Conservation (phyloP, 2,888 invertebrate species). For the Caenorhabditis sp. region DNA sequence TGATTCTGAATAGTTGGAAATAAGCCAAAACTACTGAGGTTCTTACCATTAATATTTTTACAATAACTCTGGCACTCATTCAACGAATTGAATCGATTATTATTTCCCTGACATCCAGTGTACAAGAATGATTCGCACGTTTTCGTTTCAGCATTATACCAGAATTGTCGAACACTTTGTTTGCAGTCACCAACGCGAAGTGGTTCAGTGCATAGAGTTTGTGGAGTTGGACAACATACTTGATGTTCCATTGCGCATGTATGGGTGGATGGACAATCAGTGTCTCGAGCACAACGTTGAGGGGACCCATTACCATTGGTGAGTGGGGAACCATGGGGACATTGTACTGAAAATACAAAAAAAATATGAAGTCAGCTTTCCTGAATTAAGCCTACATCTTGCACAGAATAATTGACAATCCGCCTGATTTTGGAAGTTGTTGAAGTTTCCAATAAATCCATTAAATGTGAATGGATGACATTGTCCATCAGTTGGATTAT, state of each 20-base stretch:
- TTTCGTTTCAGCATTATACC: constrained; percentile 55
- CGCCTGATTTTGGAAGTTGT: constrained; percentile 56
- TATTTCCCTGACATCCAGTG: constrained; percentile 59
- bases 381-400: constrained; percentile 48
- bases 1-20: too few relatives aligned
- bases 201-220: constrained; percentile 58
- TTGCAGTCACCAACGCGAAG: constrained; percentile 58
- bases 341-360: constrained; percentile 35
- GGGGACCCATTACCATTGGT: constrained; percentile 54
- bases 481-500: constrained; percentile 56
- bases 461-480: constrained; percentile 59
- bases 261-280: constrained; percentile 56
- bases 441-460: constrained; percentile 59
- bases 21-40: too few relatives aligned
- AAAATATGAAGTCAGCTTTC: not conserved
- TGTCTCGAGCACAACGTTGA: constrained; percentile 53
- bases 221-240: constrained; percentile 57
- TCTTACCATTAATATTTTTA: constrained; percentile 53
- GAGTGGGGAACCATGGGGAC: constrained; percentile 49
- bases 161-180: constrained; percentile 55
- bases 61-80: constrained; percentile 59
- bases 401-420: constrained; percentile 60
- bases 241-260: constrained; percentile 53
- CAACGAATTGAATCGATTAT: constrained; percentile 55
- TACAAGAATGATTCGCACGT: constrained; percentile 53